Percentiles rank a stretch among this genome's conserved stretches.
Evolutionary conservation across 2,888 invertebrate genomes (phyloP).

Genomic region (Prenolepis imparis): DNA sequence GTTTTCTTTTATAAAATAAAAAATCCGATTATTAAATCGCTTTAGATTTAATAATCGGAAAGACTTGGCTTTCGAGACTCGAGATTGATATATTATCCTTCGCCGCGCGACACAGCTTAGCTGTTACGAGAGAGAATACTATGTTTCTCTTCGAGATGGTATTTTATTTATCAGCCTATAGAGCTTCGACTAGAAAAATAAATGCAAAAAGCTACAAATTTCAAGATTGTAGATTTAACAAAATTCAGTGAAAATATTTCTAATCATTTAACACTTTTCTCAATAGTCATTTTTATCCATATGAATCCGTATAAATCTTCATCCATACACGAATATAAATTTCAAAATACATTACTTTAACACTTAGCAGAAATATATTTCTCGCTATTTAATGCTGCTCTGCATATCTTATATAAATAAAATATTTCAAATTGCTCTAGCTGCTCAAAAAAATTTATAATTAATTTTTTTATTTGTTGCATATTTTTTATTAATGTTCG

Average conservation of each 20-base stretch:
- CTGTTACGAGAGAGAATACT: background rate
- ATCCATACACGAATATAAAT: background rate
- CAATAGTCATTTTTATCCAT: background rate
- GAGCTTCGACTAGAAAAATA: background rate
- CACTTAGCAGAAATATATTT: background rate
- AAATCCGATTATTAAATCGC: conserved; percentile 20
- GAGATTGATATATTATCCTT: conserved; percentile 27
- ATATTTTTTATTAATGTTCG: background rate
- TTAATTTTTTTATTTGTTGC: background rate
- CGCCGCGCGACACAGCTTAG: conserved; percentile 11
- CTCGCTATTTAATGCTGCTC: background rate
- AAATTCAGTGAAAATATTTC: background rate
- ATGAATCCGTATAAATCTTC: background rate
- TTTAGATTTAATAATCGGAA: conserved; percentile 5
- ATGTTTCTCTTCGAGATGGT: background rate
- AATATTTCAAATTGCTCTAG: background rate
- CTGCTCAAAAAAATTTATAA: background rate
- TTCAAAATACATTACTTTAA: background rate
- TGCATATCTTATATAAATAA: background rate
- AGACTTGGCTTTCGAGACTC: background rate
- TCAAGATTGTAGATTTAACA: background rate
- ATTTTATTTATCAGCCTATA: conserved; percentile 20
- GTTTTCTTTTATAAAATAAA: background rate
- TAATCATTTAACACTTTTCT: background rate
- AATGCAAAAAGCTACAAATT: background rate